phyloP scores from a whole-genome alignment of 2,888 invertebrate genomes.

The Stenotaenia linearis region DNA sequence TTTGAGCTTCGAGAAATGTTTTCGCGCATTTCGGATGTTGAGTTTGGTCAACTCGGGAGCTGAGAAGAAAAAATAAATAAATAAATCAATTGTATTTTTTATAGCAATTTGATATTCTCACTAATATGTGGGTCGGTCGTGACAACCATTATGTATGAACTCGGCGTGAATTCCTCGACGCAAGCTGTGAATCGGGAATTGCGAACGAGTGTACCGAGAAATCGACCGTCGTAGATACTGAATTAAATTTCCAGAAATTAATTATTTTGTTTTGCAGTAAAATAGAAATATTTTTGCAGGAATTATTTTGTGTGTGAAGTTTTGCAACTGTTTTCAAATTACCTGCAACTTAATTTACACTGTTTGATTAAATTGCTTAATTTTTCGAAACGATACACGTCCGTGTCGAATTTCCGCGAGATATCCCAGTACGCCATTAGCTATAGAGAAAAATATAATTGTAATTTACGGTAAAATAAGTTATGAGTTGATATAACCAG shows the following conservation, averaged over 20 bases:
- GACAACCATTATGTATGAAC: slow-evolving; percentile 99
- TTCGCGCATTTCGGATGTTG: slow-evolving; percentile 93
- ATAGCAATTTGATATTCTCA: slow-evolving; percentile 50
- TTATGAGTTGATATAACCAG: slow-evolving; percentile 59
- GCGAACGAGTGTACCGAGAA: slow-evolving; percentile 96
- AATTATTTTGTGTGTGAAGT: no score
- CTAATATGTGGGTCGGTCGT: slow-evolving; percentile 94
- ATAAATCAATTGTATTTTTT: no score
- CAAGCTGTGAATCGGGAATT: slow-evolving; percentile 97
- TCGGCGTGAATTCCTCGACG: slow-evolving; percentile 97
- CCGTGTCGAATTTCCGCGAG: slow-evolving; percentile 83
- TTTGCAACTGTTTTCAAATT: slow-evolving; percentile 36
- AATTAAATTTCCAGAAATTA: no score
- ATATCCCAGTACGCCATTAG: slow-evolving; percentile 91
- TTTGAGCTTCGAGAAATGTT: slow-evolving; percentile 96
- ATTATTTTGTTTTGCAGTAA: no score
- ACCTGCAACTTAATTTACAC: slow-evolving; percentile 92
- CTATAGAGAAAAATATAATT: no score
- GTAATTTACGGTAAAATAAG: background rate
- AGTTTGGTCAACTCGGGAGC: slow-evolving; percentile 93
- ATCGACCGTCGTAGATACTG: slow-evolving; percentile 91
- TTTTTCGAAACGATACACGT: slow-evolving; percentile 97
- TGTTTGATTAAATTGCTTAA: slow-evolving; percentile 99
- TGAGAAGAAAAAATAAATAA: slow-evolving; percentile 46
- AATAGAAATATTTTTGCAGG: no score